Conservation (phyloP, 2,888 invertebrate species). For the Thelaira solivaga region DNA sequence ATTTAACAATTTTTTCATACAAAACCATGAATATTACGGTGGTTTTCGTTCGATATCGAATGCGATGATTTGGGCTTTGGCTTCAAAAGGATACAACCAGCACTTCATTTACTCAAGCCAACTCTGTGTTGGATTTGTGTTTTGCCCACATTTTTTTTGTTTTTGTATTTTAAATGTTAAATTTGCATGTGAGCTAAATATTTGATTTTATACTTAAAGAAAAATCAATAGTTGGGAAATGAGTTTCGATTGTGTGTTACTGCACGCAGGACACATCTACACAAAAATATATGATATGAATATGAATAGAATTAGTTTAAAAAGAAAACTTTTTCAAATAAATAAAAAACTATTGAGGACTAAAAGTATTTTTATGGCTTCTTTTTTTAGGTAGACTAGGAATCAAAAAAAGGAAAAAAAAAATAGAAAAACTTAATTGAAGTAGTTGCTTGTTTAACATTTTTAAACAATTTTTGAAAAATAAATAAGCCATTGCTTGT, state of each 20-base stretch:
- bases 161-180: conserved; percentile 14
- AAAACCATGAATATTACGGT: too few species aligned
- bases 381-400: neutral
- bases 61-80: too few species aligned
- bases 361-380: conserved; percentile 36
- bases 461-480: conserved; percentile 6
- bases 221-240: conserved; percentile 56
- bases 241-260: conserved; percentile 17
- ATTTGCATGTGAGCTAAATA: conserved; percentile 41
- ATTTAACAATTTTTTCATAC: too few species aligned
- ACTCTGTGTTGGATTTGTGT: conserved; percentile 11
- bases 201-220: neutral
- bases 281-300: too few species aligned
- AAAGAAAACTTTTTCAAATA: conserved; percentile 39
- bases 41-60: too few species aligned
- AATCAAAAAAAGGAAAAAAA: neutral
- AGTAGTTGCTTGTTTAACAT: conserved; percentile 25
- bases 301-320: neutral
- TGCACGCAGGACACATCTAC: too few species aligned
- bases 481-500: too few species aligned
- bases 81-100: too few species aligned
- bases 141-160: neutral
- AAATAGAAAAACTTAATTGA: conserved; percentile 32
- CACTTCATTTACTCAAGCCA: too few species aligned
- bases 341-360: conserved; percentile 56